Percentiles rank a stretch among this genome's conserved stretches.
Conservation (phyloP, 2,113 vertebrate genomes). For the Brachirus orientalis region DNA sequence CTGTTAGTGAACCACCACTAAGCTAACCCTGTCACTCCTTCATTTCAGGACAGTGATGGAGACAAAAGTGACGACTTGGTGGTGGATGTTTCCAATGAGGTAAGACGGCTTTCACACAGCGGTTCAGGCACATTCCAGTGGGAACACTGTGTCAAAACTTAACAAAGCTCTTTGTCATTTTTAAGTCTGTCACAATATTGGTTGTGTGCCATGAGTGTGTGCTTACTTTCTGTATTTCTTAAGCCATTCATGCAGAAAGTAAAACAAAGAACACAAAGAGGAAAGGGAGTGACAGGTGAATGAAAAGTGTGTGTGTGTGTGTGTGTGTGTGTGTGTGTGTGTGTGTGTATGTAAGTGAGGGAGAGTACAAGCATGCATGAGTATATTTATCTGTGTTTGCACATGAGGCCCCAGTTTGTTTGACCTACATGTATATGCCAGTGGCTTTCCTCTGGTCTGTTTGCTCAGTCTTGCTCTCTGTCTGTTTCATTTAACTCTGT, state of each 20-base stretch:
- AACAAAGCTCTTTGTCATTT: slow-evolving; percentile 52
- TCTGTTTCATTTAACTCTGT: slow-evolving; percentile 53
- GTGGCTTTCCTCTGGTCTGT: slow-evolving; percentile 73
- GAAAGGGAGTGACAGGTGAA: slow-evolving; percentile 68
- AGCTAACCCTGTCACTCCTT: slow-evolving; percentile 9
- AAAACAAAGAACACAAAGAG: slow-evolving; percentile 67
- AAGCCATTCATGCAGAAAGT: slow-evolving; percentile 56
- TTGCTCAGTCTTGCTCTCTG: slow-evolving; percentile 65
- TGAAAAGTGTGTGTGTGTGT: slow-evolving; percentile 53
- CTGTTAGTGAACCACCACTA: background rate
- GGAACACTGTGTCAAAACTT: slow-evolving; percentile 20
- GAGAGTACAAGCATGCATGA: slow-evolving; percentile 48
- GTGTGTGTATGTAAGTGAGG: slow-evolving; percentile 10
- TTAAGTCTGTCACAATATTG: slow-evolving; percentile 64
- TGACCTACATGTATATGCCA: slow-evolving; percentile 75
- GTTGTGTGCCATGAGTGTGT: slow-evolving; percentile 44
- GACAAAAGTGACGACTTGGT: slow-evolving; percentile 98
- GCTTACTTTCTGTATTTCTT: slow-evolving; percentile 54
- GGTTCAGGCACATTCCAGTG: slow-evolving; percentile 44
- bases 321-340: slow-evolving; percentile 17
- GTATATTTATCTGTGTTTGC: slow-evolving; percentile 75
- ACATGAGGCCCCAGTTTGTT: slow-evolving; percentile 75
- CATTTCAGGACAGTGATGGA: slow-evolving; percentile 92
- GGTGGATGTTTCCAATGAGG: slow-evolving; percentile 97
- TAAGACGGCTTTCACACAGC: slow-evolving; percentile 66